Evolutionary conservation across 2,888 invertebrate genomes (phyloP).

Genomic region (Lasioglossum villosulum): DNA sequence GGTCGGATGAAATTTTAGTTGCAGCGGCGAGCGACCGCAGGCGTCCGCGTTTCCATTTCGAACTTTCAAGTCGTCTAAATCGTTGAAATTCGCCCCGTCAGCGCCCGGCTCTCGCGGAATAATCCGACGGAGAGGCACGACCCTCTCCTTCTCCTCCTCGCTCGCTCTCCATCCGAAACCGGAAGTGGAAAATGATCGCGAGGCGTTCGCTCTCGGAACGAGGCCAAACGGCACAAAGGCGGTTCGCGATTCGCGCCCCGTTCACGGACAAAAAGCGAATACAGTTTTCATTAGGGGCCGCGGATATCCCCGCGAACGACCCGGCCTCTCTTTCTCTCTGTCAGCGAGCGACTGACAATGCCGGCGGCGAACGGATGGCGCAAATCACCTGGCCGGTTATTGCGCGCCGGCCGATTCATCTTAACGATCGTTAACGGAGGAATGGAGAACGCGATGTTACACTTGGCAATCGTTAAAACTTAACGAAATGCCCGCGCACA

Average conservation of each 20-base stretch:
- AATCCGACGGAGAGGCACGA: not conserved
- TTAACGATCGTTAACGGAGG: slow-evolving; percentile 65
- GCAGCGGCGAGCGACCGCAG: slow-evolving; percentile 7
- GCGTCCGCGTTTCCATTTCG: slow-evolving; percentile 12
- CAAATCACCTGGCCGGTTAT: slow-evolving; percentile 59
- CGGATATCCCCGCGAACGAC: slow-evolving; percentile 24
- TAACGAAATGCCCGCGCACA: slow-evolving; percentile 64
- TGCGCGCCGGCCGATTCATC: slow-evolving; percentile 62
- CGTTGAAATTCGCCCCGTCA: slow-evolving; percentile 12
- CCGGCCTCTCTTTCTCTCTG: slow-evolving; percentile 7
- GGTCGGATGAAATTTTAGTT: slow-evolving; percentile 13
- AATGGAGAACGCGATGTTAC: slow-evolving; percentile 69
- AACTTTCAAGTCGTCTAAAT: not conserved
- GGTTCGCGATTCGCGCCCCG: slow-evolving; percentile 12
- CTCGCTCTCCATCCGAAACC: not conserved
- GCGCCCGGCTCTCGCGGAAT: not conserved
- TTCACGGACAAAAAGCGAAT: slow-evolving; percentile 19
- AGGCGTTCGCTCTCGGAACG: slow-evolving; percentile 10
- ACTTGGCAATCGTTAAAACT: slow-evolving; percentile 73
- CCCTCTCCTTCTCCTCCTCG: not conserved
- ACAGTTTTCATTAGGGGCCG: slow-evolving; percentile 45
- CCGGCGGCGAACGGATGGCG: slow-evolving; percentile 50
- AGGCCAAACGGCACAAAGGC: slow-evolving; percentile 23
- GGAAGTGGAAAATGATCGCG: slow-evolving; percentile 31
- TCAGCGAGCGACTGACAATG: slow-evolving; percentile 39